A percentile compares a stretch with the other conserved stretches of the same genome.
Conservation (phyloP, 2,797 vertebrate species). For the Arrhamphus sclerolepis region DNA sequence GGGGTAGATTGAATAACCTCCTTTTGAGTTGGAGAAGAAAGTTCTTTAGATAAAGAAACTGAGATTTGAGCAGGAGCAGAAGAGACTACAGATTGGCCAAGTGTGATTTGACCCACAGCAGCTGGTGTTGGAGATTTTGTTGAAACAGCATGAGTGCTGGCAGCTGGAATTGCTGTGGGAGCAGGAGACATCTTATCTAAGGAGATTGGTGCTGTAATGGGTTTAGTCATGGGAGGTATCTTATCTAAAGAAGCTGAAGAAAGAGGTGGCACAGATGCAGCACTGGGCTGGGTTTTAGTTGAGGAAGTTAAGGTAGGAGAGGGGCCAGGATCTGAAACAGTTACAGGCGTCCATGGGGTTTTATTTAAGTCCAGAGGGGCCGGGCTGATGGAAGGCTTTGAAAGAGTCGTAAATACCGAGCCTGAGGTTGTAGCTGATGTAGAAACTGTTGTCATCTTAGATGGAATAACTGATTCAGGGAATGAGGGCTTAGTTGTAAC, state of each 20-base stretch:
- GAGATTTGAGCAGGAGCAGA: conserved; percentile 10
- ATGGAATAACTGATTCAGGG: conserved; percentile 11
- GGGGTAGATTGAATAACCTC: conserved; percentile 10
- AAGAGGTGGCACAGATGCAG: conserved; percentile 32
- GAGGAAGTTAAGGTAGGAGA: conserved; percentile 8
- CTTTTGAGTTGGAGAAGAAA: conserved; percentile 1
- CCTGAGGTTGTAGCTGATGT: conserved; percentile 25
- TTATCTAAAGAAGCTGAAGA: conserved; percentile 42
- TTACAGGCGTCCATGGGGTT: conserved; percentile 24
- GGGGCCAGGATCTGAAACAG: conserved; percentile 17
- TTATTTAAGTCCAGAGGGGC: conserved; percentile 34
- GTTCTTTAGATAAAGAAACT: conserved; percentile 23
- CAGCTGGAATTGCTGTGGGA: conserved; percentile 12
- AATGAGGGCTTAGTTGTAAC: conserved; percentile 19
- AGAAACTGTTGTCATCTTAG: conserved; percentile 30
- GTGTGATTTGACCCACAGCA: conserved; percentile 26
- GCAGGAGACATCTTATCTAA: conserved; percentile 47
- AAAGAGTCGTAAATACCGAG: conserved; percentile 15
- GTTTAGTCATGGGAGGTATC: conserved; percentile 29
- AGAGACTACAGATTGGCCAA: not conserved
- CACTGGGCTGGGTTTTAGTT: conserved; percentile 39
- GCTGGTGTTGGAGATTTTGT: conserved; percentile 21
- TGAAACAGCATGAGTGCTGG: conserved; percentile 25
- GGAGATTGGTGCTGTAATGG: conserved; percentile 14
- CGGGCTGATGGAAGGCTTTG: conserved; percentile 41